Evolutionary conservation across 2,888 invertebrate genomes (phyloP).

Genomic region (Carcina quercana): DNA sequence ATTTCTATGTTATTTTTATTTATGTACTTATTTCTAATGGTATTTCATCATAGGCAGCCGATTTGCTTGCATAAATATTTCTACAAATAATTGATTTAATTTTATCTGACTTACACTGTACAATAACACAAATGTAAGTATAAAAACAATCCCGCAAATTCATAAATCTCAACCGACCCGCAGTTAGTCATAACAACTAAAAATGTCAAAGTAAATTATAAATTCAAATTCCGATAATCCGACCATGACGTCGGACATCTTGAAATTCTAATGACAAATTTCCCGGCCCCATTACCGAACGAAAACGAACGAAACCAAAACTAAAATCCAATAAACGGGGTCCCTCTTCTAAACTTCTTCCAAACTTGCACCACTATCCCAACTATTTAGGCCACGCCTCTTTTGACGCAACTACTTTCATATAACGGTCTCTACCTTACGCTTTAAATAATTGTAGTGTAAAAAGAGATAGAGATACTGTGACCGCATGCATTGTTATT

Average conservation of each 20-base stretch:
- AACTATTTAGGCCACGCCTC: slow-evolving; percentile 61
- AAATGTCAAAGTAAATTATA: slow-evolving; percentile 11
- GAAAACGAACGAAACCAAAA: slow-evolving; percentile 31
- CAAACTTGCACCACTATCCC: slow-evolving; percentile 61
- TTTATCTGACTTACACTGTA: too few species aligned
- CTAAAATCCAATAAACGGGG: slow-evolving; percentile 66
- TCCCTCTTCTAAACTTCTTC: slow-evolving; percentile 68
- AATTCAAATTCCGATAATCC: slow-evolving; percentile 9
- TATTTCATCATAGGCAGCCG: too few species aligned
- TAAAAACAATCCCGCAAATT: too few species aligned
- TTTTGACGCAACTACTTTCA: slow-evolving; percentile 23
- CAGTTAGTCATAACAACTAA: slow-evolving; percentile 1
- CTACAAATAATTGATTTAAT: too few species aligned
- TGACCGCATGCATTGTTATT: slow-evolving; percentile 57
- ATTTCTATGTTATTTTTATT: too few species aligned
- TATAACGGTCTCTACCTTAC: slow-evolving; percentile 37
- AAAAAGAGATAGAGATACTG: slow-evolving; percentile 45
- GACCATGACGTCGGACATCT: slow-evolving; percentile 24
- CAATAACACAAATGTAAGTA: too few species aligned
- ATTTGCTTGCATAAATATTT: too few species aligned
- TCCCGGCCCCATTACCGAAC: slow-evolving; percentile 31
- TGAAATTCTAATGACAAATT: slow-evolving; percentile 40
- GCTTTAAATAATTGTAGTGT: slow-evolving; percentile 18
- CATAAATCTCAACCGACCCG: background rate
- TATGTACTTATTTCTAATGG: too few species aligned